A percentile compares a stretch with the other conserved stretches of the same genome.
These are phyloP conservation scores for Turdus rufiventris DNA, from an alignment of 2,113 vertebrate species.

Conservation along the genomic window DNA sequence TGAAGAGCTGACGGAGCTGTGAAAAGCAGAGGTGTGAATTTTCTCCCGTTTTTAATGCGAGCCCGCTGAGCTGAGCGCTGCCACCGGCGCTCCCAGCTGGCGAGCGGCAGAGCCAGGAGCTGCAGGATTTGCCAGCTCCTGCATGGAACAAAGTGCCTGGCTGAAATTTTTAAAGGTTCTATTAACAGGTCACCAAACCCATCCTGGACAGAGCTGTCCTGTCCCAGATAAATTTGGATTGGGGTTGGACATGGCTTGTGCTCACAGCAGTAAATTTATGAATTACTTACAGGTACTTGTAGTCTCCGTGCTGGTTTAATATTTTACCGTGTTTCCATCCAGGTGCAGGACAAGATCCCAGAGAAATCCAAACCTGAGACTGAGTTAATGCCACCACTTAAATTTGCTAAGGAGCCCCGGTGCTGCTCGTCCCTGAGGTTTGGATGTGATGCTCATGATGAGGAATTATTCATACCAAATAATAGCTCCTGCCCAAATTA, in stretches of 20 bases:
- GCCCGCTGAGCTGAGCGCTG: neutral
- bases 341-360: neutral
- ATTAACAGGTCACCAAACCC: neutral
- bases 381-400: neutral
- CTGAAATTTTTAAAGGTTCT: neutral
- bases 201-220: neutral
- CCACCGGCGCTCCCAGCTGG: neutral
- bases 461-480: neutral
- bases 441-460: neutral
- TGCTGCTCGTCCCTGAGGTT: rapidly evolving
- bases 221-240: rapidly evolving
- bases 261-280: rapidly evolving
- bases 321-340: neutral
- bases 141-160: rapidly evolving
- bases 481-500: neutral
- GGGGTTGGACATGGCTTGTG: neutral
- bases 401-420: neutral
- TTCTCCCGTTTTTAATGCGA: neutral
- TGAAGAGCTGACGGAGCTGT: conserved; percentile 5
- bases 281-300: neutral
- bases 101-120: neutral
- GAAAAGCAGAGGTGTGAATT: conserved; percentile 28
- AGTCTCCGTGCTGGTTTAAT: neutral
- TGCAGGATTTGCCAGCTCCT: neutral
- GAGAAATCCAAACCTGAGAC: neutral